Evolutionary conservation across 2,113 vertebrate species (phyloP).

Genomic region (Pteropus alecto): DNA sequence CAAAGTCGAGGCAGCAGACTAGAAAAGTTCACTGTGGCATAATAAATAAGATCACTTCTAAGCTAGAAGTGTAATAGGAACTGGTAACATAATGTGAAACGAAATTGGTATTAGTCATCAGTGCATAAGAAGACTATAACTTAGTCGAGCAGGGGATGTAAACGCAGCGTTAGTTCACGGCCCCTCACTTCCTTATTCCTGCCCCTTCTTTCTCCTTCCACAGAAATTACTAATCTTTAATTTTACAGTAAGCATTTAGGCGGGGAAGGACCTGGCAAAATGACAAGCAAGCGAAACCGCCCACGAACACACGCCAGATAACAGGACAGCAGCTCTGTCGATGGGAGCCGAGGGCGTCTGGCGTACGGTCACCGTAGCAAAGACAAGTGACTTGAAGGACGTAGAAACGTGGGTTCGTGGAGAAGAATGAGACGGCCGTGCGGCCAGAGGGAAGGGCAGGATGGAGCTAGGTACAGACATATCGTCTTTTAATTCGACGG

Average conservation of each 20-base stretch:
- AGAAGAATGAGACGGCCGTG: accelerated
- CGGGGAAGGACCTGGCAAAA: background rate
- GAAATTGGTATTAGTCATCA: background rate
- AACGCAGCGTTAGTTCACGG: background rate
- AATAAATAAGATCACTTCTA: background rate
- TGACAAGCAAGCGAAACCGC: background rate
- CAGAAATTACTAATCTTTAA: background rate
- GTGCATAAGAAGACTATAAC: background rate
- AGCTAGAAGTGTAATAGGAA: background rate
- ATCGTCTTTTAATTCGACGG: background rate
- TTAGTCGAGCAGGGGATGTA: background rate
- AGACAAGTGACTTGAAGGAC: background rate
- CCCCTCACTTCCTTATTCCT: background rate
- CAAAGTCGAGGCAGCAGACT: background rate
- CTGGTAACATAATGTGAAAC: background rate
- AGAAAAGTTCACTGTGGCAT: background rate
- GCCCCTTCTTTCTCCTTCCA: background rate
- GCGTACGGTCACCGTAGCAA: background rate
- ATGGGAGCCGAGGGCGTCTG: background rate
- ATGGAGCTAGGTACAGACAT: background rate
- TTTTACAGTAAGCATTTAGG: background rate
- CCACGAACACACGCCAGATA: accelerated
- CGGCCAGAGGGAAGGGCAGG: background rate
- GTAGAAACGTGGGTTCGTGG: accelerated
- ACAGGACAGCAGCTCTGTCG: background rate